These are phyloP conservation scores for Phalanger gymnotis DNA, from an alignment of 2,797 vertebrate genomes.

Conservation along the genomic window DNA sequence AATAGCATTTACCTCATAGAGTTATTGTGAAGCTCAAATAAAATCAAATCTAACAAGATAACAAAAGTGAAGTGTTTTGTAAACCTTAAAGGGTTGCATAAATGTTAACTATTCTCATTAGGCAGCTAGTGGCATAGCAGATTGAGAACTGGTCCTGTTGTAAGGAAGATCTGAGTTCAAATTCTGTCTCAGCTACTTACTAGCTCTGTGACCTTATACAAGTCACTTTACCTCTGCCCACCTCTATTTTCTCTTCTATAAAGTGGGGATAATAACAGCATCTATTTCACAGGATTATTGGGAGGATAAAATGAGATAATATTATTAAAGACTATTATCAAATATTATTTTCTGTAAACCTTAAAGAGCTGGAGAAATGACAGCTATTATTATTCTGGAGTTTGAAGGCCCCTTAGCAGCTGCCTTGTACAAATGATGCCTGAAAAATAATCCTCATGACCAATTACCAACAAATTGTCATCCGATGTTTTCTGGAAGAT, in stretches of 20 bases:
- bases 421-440: background rate
- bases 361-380: background rate
- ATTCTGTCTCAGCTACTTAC: background rate
- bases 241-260: background rate
- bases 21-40: background rate
- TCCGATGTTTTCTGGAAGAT: background rate
- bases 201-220: background rate
- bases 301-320: background rate
- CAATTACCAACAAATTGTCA: background rate
- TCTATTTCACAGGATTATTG: background rate
- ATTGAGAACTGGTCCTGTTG: background rate
- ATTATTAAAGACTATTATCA: background rate
- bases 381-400: background rate
- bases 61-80: background rate
- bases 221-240: background rate
- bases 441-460: background rate
- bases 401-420: background rate
- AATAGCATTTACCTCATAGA: background rate
- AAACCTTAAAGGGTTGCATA: background rate
- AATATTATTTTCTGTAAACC: background rate
- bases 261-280: background rate
- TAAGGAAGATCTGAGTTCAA: background rate
- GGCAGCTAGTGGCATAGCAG: background rate
- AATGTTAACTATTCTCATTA: background rate
- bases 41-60: background rate